Evolutionary conservation across 2,888 invertebrate species (phyloP).

Genomic region (Dynastes maya): DNA sequence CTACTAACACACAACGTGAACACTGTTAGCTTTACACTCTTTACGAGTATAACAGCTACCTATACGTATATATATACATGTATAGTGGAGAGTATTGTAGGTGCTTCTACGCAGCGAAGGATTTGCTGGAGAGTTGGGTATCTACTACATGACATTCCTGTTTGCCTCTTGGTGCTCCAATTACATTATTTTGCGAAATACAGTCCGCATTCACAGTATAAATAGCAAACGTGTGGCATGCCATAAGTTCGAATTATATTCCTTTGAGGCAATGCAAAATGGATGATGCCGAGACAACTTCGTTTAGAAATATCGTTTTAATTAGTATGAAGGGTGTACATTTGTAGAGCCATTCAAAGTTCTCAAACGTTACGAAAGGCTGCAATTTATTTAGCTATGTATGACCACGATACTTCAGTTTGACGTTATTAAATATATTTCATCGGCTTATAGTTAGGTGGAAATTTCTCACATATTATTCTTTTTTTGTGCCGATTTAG

Average conservation of each 20-base stretch:
- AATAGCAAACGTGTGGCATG: background rate
- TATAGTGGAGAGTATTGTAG: background rate
- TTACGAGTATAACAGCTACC: background rate
- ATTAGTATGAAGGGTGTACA: no score
- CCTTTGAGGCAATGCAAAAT: background rate
- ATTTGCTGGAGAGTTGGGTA: background rate
- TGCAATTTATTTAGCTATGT: no score
- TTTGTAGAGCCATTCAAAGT: no score
- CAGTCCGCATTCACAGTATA: background rate
- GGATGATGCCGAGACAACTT: background rate
- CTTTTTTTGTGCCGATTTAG: no score
- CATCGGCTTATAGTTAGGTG: no score
- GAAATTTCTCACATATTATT: no score
- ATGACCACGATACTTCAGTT: no score
- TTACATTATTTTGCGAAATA: conserved; percentile 3
- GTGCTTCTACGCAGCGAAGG: background rate
- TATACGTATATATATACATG: no score
- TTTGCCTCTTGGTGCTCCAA: background rate
- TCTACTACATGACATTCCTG: background rate
- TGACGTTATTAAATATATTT: no score
- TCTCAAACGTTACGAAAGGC: no score
- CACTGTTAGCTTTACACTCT: background rate
- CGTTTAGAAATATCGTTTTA: background rate
- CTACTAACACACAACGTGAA: background rate
- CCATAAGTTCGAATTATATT: background rate